phyloP scores from a whole-genome alignment of 2,888 invertebrate species.

The Pristionchus arcanus region DNA sequence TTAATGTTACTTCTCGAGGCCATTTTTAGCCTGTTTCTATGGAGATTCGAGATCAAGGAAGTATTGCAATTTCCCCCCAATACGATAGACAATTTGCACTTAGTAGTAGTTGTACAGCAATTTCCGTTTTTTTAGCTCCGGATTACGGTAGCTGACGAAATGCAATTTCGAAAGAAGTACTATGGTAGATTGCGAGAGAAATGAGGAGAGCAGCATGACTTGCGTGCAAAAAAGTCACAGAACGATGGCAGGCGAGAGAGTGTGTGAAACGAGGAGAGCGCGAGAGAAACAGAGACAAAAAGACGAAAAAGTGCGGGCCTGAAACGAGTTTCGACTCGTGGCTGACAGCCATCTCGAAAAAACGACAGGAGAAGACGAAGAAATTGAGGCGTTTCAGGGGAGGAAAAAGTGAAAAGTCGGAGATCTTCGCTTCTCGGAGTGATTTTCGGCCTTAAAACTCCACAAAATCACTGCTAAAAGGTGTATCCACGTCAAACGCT shows the following conservation, averaged over 20 bases:
- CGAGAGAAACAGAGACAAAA: background rate
- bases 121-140: background rate
- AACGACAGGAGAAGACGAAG: background rate
- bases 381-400: background rate
- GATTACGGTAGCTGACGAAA: background rate
- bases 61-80: background rate
- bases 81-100: too few relatives aligned
- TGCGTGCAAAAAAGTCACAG: background rate
- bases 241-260: background rate
- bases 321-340: slow-evolving; percentile 31
- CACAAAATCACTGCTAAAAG: background rate
- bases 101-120: too few relatives aligned
- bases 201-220: background rate
- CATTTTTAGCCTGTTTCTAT: background rate
- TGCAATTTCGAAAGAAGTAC: background rate
- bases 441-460: background rate
- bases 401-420: background rate
- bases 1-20: background rate
- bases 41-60: background rate
- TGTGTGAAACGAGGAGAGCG: background rate
- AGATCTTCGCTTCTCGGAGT: background rate
- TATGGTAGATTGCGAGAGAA: background rate
- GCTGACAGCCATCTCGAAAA: slow-evolving; percentile 9
- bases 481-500: too few relatives aligned
- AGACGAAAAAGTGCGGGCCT: slow-evolving; percentile 19